Evolutionary conservation across 2,113 vertebrate genomes (phyloP).

Genomic region (Epinephelus fuscoguttatus): DNA sequence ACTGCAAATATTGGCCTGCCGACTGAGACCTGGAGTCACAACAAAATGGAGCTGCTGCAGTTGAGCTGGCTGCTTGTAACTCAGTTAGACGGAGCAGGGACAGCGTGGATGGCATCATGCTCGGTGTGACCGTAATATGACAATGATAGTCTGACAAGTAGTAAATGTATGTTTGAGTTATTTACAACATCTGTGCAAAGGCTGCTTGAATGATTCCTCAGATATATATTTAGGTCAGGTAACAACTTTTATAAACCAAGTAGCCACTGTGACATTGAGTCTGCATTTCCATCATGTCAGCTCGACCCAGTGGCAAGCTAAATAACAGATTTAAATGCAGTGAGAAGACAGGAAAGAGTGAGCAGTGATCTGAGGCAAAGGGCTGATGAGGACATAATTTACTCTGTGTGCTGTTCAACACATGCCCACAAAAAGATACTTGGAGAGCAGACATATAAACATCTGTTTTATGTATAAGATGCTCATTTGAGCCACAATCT

Average conservation of each 20-base stretch:
- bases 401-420: neutral
- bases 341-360: conserved; percentile 36
- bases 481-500: neutral
- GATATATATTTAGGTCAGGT: neutral
- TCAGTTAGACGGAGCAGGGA: neutral
- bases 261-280: neutral
- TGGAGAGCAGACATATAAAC: neutral
- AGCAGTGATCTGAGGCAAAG: conserved; percentile 21
- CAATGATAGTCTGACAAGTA: neutral
- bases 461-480: neutral
- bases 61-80: conserved; percentile 33
- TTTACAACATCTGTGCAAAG: neutral
- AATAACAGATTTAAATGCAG: conserved; percentile 30
- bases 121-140: neutral
- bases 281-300: conserved; percentile 36
- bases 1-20: conserved; percentile 63
- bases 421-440: neutral
- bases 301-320: neutral
- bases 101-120: neutral
- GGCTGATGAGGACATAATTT: conserved; percentile 4
- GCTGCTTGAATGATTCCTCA: neutral
- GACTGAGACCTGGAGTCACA: conserved; percentile 51
- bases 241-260: neutral
- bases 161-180: neutral
- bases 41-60: conserved; percentile 43